A percentile compares a stretch with the other conserved stretches of the same genome.
Conservation (phyloP, 1,140 invertebrate species). For the Semibalanus balanoides region DNA sequence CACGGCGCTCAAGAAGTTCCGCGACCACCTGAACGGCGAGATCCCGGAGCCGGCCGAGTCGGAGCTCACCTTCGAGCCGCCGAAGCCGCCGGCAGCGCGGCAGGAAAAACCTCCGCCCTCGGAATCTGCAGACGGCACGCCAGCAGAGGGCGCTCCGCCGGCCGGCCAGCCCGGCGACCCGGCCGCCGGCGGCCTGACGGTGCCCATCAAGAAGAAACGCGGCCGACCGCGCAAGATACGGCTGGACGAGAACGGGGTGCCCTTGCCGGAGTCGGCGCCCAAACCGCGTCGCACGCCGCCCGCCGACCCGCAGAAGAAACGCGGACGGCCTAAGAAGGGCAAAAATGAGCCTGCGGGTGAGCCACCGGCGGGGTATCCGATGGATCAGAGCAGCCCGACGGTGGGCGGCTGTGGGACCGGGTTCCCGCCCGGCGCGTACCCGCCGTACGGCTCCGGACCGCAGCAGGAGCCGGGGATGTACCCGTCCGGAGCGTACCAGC, state of each 20-base stretch:
- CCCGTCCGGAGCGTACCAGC: no score
- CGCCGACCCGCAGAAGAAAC: conserved; percentile 54
- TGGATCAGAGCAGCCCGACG: no score
- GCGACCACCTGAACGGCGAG: conserved; percentile 85
- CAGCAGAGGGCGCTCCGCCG: neutral
- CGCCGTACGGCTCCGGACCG: no score
- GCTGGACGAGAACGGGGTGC: conserved; percentile 21
- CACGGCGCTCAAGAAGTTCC: conserved; percentile 80
- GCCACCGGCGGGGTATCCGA: no score
- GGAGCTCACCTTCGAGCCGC: conserved; percentile 66
- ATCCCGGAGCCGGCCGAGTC: conserved; percentile 72
- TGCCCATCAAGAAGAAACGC: conserved; percentile 25
- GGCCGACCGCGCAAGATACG: conserved; percentile 25
- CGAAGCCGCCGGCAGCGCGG: conserved; percentile 18
- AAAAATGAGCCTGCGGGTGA: neutral
- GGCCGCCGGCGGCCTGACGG: conserved; percentile 21
- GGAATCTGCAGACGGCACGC: neutral
- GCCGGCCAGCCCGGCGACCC: no score
- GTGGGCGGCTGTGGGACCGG: no score
- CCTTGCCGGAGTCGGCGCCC: conserved; percentile 10
- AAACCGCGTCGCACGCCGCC: neutral
- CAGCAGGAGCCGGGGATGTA: no score
- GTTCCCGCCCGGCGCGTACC: no score
- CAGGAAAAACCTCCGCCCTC: neutral
- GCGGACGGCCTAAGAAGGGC: conserved; percentile 65